These are phyloP conservation scores for Apis mellifera DNA, from an alignment of 1,140 invertebrate species.

Conservation along the genomic window DNA sequence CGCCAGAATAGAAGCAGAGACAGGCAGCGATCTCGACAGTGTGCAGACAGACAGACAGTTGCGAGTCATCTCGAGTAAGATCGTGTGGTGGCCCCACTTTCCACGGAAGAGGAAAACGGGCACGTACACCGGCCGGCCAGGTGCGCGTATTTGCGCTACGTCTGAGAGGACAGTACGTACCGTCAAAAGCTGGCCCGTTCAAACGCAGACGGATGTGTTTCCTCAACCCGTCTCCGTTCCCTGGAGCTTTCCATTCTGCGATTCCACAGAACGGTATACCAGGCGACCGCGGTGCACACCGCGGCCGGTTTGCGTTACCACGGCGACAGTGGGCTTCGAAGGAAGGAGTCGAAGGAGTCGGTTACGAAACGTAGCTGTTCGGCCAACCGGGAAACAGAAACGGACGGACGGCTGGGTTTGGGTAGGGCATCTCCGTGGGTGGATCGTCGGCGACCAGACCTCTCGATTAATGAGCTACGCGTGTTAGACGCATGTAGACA, in stretches of 20 bases:
- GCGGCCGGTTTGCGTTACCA: conserved; percentile 51
- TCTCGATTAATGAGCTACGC: conserved; percentile 53
- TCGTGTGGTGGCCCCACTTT: background rate
- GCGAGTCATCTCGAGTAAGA: background rate
- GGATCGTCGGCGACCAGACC: background rate
- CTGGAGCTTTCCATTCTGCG: background rate
- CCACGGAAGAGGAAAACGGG: background rate
- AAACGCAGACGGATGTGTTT: conserved; percentile 33
- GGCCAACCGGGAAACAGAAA: background rate
- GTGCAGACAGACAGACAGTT: background rate
- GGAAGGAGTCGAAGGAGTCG: background rate
- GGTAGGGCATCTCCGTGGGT: background rate
- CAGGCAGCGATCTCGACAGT: background rate
- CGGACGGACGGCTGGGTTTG: background rate
- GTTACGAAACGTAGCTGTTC: background rate
- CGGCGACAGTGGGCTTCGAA: conserved; percentile 25
- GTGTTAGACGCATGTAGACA: conserved; percentile 49
- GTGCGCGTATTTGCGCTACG: conserved; percentile 30
- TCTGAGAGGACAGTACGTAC: conserved; percentile 24
- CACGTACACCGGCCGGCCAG: background rate
- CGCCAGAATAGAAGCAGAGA: background rate
- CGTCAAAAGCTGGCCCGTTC: conserved; percentile 31
- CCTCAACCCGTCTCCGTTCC: conserved; percentile 4
- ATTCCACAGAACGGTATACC: background rate
- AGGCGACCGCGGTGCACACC: background rate